Conservation (phyloP, 2,113 vertebrate genomes). For the Pardalotus punctatus region DNA sequence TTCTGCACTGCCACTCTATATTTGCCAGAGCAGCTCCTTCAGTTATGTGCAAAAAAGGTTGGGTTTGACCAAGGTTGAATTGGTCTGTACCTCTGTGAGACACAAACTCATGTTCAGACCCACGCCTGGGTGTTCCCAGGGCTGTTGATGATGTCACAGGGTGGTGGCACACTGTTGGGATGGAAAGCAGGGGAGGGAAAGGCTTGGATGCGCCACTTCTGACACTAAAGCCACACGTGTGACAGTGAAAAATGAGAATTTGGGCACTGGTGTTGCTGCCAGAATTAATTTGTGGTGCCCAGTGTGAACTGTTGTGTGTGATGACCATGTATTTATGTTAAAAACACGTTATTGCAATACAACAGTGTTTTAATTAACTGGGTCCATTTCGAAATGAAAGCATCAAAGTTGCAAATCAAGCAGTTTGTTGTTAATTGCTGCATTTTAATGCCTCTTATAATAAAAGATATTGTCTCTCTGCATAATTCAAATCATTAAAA, state of each 20-base stretch:
- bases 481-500: background rate
- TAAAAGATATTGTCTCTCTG: background rate
- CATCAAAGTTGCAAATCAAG: constrained; percentile 2
- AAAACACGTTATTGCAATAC: background rate
- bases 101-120: background rate
- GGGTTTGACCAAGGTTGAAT: background rate
- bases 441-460: background rate
- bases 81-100: background rate
- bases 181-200: background rate
- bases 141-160: constrained; percentile 20
- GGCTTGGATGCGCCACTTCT: constrained; percentile 17
- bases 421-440: constrained; percentile 39
- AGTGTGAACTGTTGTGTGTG: background rate
- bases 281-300: constrained; percentile 56
- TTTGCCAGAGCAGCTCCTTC: background rate
- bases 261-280: background rate
- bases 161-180: background rate
- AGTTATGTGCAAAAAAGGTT: background rate
- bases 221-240: constrained; percentile 17
- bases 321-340: background rate
- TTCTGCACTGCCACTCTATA: background rate
- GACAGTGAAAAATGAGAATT: constrained; percentile 61
- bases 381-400: background rate
- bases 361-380: constrained; percentile 1
- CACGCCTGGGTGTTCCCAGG: background rate